These are phyloP conservation scores for Gouania willdenowi DNA, from an alignment of 2,797 vertebrate species.

Conservation along the genomic window DNA sequence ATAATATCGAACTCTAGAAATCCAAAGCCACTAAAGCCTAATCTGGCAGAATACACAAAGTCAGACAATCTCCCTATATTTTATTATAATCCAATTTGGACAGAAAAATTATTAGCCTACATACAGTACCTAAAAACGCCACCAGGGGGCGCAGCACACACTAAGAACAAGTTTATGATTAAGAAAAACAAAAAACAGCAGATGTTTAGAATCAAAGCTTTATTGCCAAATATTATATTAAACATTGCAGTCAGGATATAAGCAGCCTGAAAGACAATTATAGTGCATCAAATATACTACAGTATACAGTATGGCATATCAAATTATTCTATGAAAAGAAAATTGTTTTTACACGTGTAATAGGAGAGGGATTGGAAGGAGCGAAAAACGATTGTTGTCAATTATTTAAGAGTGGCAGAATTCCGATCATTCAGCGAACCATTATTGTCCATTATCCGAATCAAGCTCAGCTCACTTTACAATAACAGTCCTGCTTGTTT, in stretches of 20 bases:
- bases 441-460: conserved; percentile 8
- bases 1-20: no score
- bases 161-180: no score
- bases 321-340: conserved; percentile 74
- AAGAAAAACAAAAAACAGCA: not conserved
- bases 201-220: conserved; percentile 70
- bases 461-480: conserved; percentile 10
- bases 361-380: conserved; percentile 46
- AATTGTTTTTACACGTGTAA: conserved; percentile 70
- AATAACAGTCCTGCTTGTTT: conserved; percentile 57
- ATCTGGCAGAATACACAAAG: no score
- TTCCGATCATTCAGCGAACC: conserved; percentile 13
- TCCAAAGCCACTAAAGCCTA: no score
- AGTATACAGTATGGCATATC: conserved; percentile 73
- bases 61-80: no score
- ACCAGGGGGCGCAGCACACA: no score
- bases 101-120: no score
- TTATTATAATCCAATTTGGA: no score
- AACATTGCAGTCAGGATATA: conserved; percentile 71
- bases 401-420: conserved; percentile 27
- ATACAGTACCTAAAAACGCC: no score
- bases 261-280: conserved; percentile 74
- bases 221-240: conserved; percentile 81
- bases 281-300: conserved; percentile 80
- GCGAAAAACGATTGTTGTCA: conserved; percentile 32